Conservation (phyloP, 2,888 invertebrate genomes). For the Urechis unicinctus region DNA sequence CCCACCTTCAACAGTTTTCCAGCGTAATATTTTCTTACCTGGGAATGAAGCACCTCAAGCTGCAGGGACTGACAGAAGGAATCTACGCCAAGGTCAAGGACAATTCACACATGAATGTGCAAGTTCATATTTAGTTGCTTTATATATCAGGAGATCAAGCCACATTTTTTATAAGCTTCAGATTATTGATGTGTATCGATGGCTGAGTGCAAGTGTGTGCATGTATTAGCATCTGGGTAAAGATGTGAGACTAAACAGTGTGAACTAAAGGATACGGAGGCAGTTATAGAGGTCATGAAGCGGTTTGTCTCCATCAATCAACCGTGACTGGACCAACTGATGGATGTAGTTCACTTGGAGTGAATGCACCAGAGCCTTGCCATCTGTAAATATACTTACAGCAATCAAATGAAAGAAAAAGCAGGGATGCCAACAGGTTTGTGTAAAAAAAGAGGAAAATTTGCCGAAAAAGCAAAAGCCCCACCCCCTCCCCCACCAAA, state of each 20-base stretch:
- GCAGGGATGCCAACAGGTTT: too few species aligned
- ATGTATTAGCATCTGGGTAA: too few species aligned
- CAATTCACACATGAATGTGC: too few species aligned
- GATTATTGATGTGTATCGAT: too few species aligned
- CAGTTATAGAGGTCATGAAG: constrained; percentile 76
- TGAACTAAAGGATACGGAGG: constrained; percentile 56
- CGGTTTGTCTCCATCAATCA: constrained; percentile 73
- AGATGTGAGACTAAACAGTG: background rate
- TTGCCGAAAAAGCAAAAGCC: too few species aligned
- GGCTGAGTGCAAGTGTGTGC: too few species aligned
- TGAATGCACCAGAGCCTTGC: constrained; percentile 88
- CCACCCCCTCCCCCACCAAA: too few species aligned
- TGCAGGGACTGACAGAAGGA: constrained; percentile 91
- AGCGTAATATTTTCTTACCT: constrained; percentile 45
- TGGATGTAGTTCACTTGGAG: constrained; percentile 83
- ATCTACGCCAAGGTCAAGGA: constrained; percentile 29
- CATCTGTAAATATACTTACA: constrained; percentile 58
- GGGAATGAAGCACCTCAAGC: constrained; percentile 66
- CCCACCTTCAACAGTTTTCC: background rate
- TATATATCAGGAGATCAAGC: too few species aligned
- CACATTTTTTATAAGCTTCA: too few species aligned
- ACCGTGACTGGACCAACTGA: constrained; percentile 82
- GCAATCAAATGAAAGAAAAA: background rate
- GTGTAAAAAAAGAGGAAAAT: too few species aligned
- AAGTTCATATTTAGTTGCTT: too few species aligned